Evolutionary conservation across 2,113 vertebrate species (phyloP).

Genomic region (Cromileptes altivelis): DNA sequence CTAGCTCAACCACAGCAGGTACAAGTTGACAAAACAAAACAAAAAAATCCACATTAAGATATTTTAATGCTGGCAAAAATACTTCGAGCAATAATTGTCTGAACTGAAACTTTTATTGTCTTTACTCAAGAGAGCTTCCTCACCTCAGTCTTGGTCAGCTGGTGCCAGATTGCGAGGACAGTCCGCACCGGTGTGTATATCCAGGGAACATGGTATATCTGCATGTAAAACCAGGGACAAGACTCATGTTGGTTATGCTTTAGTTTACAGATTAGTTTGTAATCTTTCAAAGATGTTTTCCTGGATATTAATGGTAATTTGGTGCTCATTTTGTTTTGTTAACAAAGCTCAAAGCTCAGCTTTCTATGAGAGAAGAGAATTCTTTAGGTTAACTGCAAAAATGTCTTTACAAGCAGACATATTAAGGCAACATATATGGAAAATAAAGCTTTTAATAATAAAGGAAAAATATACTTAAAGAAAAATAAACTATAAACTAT

Average conservation of each 20-base stretch:
- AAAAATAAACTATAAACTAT: neutral
- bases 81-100: neutral
- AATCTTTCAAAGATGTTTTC: neutral
- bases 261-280: neutral
- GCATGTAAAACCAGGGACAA: neutral
- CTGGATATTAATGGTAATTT: neutral
- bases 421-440: neutral
- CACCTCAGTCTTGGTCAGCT: slow-evolving; percentile 74
- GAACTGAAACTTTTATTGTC: neutral
- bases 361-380: no score
- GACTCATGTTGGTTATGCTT: neutral
- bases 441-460: neutral
- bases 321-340: neutral
- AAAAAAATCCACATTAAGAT: neutral
- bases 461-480: neutral
- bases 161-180: slow-evolving; percentile 70
- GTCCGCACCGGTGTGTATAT: slow-evolving; percentile 64
- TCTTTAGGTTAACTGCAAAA: neutral
- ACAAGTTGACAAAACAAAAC: no score
- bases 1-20: no score
- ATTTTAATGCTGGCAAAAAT: neutral
- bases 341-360: no score
- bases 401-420: neutral
- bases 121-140: slow-evolving; percentile 6
- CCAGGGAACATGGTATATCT: slow-evolving; percentile 76